A percentile compares a stretch with the other conserved stretches of the same genome.
Evolutionary conservation across 2,113 vertebrate genomes (phyloP).

Genomic region (Amblyornis subalaris): DNA sequence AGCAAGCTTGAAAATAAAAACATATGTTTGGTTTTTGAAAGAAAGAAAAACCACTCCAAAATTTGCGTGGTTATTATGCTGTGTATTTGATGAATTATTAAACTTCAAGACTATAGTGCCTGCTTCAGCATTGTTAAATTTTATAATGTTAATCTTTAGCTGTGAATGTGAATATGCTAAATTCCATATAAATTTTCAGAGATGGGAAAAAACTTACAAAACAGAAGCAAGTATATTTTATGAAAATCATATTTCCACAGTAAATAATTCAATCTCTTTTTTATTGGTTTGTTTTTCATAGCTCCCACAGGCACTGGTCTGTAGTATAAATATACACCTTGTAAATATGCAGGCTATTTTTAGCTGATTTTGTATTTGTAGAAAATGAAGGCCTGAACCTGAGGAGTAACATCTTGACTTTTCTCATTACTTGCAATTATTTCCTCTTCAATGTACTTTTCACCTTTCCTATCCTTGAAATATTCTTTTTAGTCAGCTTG

Average conservation of each 20-base stretch:
- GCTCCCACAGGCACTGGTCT: slow-evolving; percentile 12
- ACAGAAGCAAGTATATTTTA: slow-evolving; percentile 18
- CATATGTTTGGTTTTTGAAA: background rate
- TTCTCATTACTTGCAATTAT: background rate
- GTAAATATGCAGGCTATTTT: background rate
- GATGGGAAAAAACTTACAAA: background rate
- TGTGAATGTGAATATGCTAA: slow-evolving; percentile 44
- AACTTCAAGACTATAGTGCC: background rate
- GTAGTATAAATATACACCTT: background rate
- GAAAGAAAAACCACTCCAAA: background rate
- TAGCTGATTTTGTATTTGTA: background rate
- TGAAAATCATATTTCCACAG: slow-evolving; percentile 49
- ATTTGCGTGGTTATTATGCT: background rate
- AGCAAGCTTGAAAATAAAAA: background rate
- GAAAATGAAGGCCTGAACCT: background rate
- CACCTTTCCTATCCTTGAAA: background rate
- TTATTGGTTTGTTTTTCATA: slow-evolving; percentile 29
- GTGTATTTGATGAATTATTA: slow-evolving; percentile 42
- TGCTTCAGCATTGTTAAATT: slow-evolving; percentile 2
- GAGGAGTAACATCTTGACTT: background rate
- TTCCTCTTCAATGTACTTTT: background rate
- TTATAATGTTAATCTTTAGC: slow-evolving; percentile 47
- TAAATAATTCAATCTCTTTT: slow-evolving; percentile 56
- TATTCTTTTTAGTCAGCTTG: background rate
- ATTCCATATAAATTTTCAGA: slow-evolving; percentile 36